These are phyloP conservation scores for Hyla sarda DNA, from an alignment of 2,113 vertebrate species.

Conservation along the genomic window DNA sequence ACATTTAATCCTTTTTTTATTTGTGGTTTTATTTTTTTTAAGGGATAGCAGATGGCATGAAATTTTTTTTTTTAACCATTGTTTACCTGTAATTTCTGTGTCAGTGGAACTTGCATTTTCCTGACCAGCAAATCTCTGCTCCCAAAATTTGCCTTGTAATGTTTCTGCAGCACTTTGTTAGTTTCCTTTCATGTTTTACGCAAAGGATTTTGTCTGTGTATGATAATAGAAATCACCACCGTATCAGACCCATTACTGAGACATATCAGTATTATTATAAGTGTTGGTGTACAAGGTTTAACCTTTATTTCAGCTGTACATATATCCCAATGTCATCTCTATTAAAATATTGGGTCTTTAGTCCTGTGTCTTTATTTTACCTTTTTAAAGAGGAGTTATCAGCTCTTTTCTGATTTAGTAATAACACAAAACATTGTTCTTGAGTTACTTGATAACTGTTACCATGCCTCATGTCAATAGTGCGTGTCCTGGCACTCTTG, in stretches of 20 bases:
- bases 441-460: too few species aligned
- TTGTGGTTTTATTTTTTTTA: conserved; percentile 41
- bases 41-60: conserved; percentile 23
- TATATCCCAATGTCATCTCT: conserved; percentile 68
- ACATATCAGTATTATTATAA: conserved; percentile 72
- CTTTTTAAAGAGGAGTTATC: too few species aligned
- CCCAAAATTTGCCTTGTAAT: conserved; percentile 48
- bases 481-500: too few species aligned
- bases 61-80: not conserved
- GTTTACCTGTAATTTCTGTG: not conserved
- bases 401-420: not conserved
- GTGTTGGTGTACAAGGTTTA: conserved; percentile 67
- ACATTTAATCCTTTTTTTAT: conserved; percentile 16
- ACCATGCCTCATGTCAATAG: too few species aligned
- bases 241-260: conserved; percentile 65
- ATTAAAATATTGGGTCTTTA: conserved; percentile 74
- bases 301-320: conserved; percentile 64
- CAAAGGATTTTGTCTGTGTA: conserved; percentile 64
- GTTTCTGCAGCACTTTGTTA: conserved; percentile 66
- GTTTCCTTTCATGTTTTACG: conserved; percentile 64
- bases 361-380: conserved; percentile 61
- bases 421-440: too few species aligned
- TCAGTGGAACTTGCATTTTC: conserved; percentile 24
- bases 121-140: conserved; percentile 14
- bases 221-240: conserved; percentile 60